Base-by-base conservation (phyloP, 2,888 invertebrate genomes). In the Tineola bisselliella region DNA sequence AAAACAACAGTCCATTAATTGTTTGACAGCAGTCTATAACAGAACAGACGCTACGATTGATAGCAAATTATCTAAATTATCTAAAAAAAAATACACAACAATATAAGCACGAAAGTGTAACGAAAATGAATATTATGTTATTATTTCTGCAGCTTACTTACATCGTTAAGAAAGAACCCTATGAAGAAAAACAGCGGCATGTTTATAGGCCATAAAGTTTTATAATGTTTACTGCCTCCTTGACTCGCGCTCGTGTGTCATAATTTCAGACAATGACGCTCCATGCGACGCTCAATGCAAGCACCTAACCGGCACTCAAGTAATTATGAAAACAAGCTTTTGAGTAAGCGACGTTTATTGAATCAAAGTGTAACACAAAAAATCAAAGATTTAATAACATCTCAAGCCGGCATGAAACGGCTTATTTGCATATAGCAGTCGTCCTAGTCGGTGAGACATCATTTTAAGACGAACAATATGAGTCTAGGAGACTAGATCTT, bases 191-290 rank as follows among this genome's bases (percentile, higher is more conserved):
- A 18, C 54, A n/a, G 13, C 4, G 17, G 10, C 25, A 25, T 17
- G 13, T 54, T 54, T 54, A 54, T 54, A 12, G 54, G 25, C 25
- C 54, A 54, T 54, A 54, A 54, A 54, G 25, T 54, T 12, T 18
- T 25, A 25, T 54, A 54, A 54, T 54, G 54, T 54, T 54, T 48
- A 48, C 48, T 15, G n/a, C 48, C 48, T 48, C 17, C 48, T 48
- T 48, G 13, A 48, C 17, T 8, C 48, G 15, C 48, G n/a, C 48
- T 62, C 68, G 67, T 72, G 66, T 74, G 68, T 74, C 73, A 74
- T 76, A 75, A 76, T 75, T 77, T 73, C 65, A 66, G 66, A 65
- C 67, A 68, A 38, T n/a, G 38, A 38, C 38, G 10, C 38, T 25
- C 25, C 25, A 4, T 25, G n/a, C n/a, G n/a, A n/a, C n/a, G 10